Evolutionary conservation across 2,797 vertebrate species (phyloP).

Genomic region (Chelon auratus): DNA sequence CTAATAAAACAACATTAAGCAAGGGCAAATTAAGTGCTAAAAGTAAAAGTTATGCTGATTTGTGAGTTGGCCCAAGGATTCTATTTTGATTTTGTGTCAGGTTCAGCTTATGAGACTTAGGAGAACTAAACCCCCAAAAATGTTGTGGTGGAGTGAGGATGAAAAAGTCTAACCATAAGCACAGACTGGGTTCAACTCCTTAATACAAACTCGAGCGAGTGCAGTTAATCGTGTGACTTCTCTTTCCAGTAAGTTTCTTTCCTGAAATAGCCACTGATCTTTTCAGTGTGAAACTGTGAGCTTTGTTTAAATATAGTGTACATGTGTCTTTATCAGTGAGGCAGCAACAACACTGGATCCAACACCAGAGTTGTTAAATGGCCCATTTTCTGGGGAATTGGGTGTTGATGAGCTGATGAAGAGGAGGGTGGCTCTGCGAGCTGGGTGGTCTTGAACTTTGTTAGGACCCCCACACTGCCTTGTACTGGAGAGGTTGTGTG

Average conservation of each 20-base stretch:
- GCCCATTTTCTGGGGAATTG: conserved; percentile 82
- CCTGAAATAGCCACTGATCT: conserved; percentile 59
- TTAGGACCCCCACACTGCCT: conserved; percentile 72
- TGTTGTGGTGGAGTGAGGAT: conserved; percentile 76
- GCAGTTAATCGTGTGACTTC: conserved; percentile 64
- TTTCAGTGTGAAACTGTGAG: conserved; percentile 45
- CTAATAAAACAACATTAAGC: conserved; percentile 82
- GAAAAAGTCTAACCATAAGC: conserved; percentile 75
- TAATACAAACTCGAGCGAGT: conserved; percentile 65
- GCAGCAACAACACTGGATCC: conserved; percentile 63
- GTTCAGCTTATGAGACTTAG: conserved; percentile 78
- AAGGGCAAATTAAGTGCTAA: conserved; percentile 79
- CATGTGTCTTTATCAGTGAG: conserved; percentile 45
- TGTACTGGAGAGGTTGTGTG: conserved; percentile 71
- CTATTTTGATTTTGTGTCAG: conserved; percentile 81
- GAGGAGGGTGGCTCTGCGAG: conserved; percentile 77
- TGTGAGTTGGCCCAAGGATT: conserved; percentile 71
- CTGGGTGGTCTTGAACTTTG: conserved; percentile 79
- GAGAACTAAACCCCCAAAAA: conserved; percentile 82
- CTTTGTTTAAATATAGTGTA: conserved; percentile 50
- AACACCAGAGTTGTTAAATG: conserved; percentile 74
- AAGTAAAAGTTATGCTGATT: conserved; percentile 81
- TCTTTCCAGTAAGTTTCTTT: conserved; percentile 62
- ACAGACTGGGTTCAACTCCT: conserved; percentile 58
- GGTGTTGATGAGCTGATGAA: conserved; percentile 86